phyloP scores from a whole-genome alignment of 2,797 vertebrate genomes.

The Lates japonicus region DNA sequence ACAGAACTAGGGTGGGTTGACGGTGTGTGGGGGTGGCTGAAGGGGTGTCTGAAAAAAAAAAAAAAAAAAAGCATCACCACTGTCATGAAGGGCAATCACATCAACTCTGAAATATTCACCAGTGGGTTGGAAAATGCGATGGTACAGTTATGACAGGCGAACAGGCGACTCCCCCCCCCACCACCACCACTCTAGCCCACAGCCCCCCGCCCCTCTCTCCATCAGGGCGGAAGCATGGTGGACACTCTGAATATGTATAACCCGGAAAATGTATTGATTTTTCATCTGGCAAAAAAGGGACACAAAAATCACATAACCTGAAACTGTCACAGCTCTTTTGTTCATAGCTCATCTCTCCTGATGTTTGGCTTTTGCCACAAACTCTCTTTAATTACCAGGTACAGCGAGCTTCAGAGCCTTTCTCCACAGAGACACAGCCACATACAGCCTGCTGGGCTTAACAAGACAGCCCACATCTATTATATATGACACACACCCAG shows the following conservation, averaged over 20 bases:
- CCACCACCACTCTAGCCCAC: conserved; percentile 49
- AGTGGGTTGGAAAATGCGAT: conserved; percentile 96
- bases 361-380: conserved; percentile 88
- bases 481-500: conserved; percentile 85
- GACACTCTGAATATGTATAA: conserved; percentile 98
- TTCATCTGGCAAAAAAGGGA: conserved; percentile 92
- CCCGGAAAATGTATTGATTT: conserved; percentile 99
- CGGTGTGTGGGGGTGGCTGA: conserved; percentile 52
- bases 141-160: conserved; percentile 94
- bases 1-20: conserved; percentile 57
- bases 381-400: conserved; percentile 96
- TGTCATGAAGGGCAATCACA: conserved; percentile 97
- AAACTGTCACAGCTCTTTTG: conserved; percentile 99
- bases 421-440: conserved; percentile 79
- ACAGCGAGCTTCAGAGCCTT: conserved; percentile 76
- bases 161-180: conserved; percentile 85
- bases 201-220: conserved; percentile 81
- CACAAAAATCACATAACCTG: conserved; percentile 95
- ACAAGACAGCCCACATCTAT: conserved; percentile 85
- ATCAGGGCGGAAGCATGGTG: conserved; percentile 92
- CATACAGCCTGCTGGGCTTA: conserved; percentile 82
- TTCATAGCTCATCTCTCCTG: conserved; percentile 98
- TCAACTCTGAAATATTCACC: conserved; percentile 99
- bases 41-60: conserved; percentile 68
- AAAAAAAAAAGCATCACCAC: conserved; percentile 68